Conservation (phyloP, 2,888 invertebrate species). For the Polydrusus pterygomalis region DNA sequence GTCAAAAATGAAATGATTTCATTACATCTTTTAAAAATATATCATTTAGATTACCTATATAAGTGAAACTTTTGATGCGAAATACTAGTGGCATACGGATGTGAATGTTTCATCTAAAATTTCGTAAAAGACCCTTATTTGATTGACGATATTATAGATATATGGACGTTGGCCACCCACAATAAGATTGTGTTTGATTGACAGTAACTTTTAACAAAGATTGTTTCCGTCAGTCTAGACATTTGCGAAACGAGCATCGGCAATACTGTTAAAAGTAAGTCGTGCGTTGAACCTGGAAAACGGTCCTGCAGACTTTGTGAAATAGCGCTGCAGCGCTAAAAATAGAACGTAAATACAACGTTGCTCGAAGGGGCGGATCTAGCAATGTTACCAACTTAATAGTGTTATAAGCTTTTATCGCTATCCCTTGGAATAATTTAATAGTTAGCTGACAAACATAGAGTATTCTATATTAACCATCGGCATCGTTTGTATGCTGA, state of each 20-base stretch:
- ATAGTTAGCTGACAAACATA: neutral
- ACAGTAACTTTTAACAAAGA: neutral
- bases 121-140: no score
- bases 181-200: neutral
- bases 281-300: neutral
- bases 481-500: no score
- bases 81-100: no score
- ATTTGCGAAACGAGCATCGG: neutral
- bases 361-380: neutral
- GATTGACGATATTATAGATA: no score
- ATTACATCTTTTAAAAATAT: no score
- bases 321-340: neutral
- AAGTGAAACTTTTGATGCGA: no score
- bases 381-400: neutral
- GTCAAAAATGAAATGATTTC: no score
- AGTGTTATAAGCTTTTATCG: neutral
- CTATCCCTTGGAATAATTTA: neutral
- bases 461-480: no score
- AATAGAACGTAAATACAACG: slow-evolving; percentile 1
- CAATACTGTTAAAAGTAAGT: neutral
- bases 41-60: no score
- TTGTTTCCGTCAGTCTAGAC: neutral
- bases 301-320: neutral
- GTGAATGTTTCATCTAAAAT: no score
- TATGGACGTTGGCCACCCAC: neutral